A percentile compares a stretch with the other conserved stretches of the same genome.
Conservation (phyloP, 2,113 vertebrate genomes). For the Miniopterus natalensis region DNA sequence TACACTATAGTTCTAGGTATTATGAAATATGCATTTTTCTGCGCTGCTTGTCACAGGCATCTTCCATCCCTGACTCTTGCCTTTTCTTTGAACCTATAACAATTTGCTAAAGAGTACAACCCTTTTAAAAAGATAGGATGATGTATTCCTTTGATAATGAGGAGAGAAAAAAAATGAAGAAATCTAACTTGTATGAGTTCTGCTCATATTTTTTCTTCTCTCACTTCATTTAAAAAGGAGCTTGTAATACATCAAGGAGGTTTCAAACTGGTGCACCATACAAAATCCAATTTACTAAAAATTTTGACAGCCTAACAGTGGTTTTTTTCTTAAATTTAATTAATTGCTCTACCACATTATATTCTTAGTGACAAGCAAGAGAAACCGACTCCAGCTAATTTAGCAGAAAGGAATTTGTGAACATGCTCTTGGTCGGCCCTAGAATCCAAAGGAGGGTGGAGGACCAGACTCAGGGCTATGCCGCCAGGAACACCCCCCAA, state of each 20-base stretch:
- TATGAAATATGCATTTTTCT: neutral
- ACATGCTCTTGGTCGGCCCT: neutral
- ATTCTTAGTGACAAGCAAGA: neutral
- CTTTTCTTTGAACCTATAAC: neutral
- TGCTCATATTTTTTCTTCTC: neutral
- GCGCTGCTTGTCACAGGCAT: neutral
- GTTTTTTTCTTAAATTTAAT: conserved; percentile 14
- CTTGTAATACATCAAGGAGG: neutral
- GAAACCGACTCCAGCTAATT: neutral
- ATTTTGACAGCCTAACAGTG: neutral
- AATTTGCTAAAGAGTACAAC: neutral
- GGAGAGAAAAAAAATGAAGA: neutral
- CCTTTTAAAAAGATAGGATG: neutral
- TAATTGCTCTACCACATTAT: neutral
- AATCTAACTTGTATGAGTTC: neutral
- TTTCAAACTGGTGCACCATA: neutral
- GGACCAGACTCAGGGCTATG: neutral
- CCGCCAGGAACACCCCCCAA: neutral
- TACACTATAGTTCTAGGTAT: neutral
- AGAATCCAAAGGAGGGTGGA: neutral
- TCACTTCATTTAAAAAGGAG: neutral
- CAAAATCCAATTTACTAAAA: neutral
- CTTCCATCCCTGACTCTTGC: neutral
- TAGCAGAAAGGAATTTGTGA: neutral
- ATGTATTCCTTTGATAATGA: neutral